Base-by-base conservation (phyloP, 92 coral and sea anemone genomes). In the Metridium senile region DNA sequence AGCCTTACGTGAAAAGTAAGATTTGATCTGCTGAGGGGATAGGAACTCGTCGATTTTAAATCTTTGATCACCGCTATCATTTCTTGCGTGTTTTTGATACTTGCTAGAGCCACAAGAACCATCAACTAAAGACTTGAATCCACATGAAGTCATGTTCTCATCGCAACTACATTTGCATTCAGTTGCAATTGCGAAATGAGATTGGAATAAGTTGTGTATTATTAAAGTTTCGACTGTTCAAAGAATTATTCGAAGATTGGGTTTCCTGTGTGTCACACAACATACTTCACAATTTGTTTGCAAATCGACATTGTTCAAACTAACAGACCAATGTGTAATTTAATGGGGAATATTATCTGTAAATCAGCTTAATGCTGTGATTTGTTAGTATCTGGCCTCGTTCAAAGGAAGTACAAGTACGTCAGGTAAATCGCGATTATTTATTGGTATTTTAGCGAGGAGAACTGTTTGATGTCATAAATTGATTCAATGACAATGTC, bases 31-130 rank as follows among this genome's bases (percentile, higher is more conserved):
- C 22, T 82, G 87, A 1, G 64, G 75, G 27, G 80, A 69, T 20
- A 84, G 33, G 47, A 84, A 84, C 75, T 84, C 89, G 34, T 84
- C 85, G 62, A 84, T 49, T 47, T 74, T 73, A 58, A 84, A 79
- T 49, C 85, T 27, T 34, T 69, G 30, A 39, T 49, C 73, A 9
- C 89, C 89, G 32, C 49, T 45, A 31, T 62, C 85, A 49, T 33
- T 72, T 72, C 79, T 62, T 28, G 89, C 78, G 34, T 71, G 47
- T 64, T 70, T 83, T 25, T 69, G 75, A 33, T 83, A 83, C 63
- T 71, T 76, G 62, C 88, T 83, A 33, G 54, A 57, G 68, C 88
- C 88, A 83, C 88, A 83, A 83, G 88, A 31, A 71, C 88, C 62
- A 78, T 66, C 23, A 54, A 76, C 88, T 70, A 83, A 63, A 26